Conservation (phyloP, 2,888 invertebrate species). For the Keiferia lycopersicella region DNA sequence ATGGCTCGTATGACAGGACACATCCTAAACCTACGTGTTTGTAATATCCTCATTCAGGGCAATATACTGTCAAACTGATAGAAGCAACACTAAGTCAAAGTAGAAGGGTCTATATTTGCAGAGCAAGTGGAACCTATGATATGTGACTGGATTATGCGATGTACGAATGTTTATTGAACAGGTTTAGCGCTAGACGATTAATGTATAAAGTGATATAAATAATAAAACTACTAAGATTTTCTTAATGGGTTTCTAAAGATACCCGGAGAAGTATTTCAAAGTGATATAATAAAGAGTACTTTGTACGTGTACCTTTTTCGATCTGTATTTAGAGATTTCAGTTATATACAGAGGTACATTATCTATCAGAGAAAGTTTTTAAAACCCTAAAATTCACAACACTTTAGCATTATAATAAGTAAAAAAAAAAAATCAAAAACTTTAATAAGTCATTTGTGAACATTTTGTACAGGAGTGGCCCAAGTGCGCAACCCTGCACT, state of each 20-base stretch:
- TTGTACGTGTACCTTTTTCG: too few relatives aligned
- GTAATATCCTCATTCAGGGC: not conserved
- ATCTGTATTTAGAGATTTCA: too few relatives aligned
- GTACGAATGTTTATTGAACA: constrained; percentile 3
- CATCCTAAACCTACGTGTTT: not conserved
- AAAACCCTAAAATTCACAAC: too few relatives aligned
- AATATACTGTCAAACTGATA: not conserved
- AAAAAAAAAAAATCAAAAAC: too few relatives aligned
- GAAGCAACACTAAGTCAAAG: not conserved
- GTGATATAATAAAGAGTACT: not conserved
- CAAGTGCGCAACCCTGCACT: not conserved
- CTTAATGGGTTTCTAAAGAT: not conserved
- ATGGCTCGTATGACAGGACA: not conserved
- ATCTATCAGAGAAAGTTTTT: too few relatives aligned
- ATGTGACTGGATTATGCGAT: not conserved
- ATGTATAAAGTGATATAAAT: not conserved
- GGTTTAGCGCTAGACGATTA: not conserved
- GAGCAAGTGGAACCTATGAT: not conserved
- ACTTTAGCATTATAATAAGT: too few relatives aligned
- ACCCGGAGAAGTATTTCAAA: not conserved
- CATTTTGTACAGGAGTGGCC: too few relatives aligned
- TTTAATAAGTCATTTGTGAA: too few relatives aligned
- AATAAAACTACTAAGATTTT: constrained; percentile 1
- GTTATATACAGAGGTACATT: too few relatives aligned
- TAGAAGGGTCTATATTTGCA: not conserved